Evolutionary conservation across 2,113 vertebrate genomes (phyloP).

Genomic region (Acrocephalus arundinaceus): DNA sequence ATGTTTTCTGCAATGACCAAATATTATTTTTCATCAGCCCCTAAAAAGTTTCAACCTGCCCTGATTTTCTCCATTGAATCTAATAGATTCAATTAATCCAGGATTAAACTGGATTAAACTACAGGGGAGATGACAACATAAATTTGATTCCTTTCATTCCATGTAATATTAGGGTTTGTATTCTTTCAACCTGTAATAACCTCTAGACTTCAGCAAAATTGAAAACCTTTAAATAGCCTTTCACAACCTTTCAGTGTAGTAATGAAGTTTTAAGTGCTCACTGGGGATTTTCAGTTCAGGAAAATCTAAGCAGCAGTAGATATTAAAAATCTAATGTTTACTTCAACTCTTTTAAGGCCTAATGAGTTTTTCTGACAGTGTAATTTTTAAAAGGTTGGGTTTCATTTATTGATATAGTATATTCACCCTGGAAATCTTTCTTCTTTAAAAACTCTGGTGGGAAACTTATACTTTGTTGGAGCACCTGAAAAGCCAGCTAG

Average conservation of each 20-base stretch:
- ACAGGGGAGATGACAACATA: conserved; percentile 78
- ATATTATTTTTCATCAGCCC: conserved; percentile 75
- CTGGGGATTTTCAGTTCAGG: conserved; percentile 79
- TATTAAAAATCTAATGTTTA: conserved; percentile 86
- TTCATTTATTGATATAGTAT: conserved; percentile 79
- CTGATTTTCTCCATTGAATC: conserved; percentile 76
- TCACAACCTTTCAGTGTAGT: conserved; percentile 79
- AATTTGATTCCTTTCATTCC: conserved; percentile 81
- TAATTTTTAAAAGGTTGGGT: conserved; percentile 82
- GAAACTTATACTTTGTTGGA: conserved; percentile 68
- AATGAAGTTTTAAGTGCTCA: conserved; percentile 85
- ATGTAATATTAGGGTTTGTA: conserved; percentile 81
- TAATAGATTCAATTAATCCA: no score
- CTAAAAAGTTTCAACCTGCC: conserved; percentile 71
- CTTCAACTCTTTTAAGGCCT: conserved; percentile 79
- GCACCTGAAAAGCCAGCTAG: conserved; percentile 70
- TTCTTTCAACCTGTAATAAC: conserved; percentile 82
- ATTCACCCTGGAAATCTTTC: conserved; percentile 72
- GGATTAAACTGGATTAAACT: conserved; percentile 80
- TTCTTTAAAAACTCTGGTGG: conserved; percentile 77
- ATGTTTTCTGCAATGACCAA: conserved; percentile 63
- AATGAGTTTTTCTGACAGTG: conserved; percentile 80
- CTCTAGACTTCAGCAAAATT: conserved; percentile 83
- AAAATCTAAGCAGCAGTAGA: conserved; percentile 80
- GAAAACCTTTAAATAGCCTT: conserved; percentile 86